Evolutionary conservation across 2,113 vertebrate genomes (phyloP), one percentile per base, ranked within the genome.

Genomic region (Corydoras maculifer): DNA sequence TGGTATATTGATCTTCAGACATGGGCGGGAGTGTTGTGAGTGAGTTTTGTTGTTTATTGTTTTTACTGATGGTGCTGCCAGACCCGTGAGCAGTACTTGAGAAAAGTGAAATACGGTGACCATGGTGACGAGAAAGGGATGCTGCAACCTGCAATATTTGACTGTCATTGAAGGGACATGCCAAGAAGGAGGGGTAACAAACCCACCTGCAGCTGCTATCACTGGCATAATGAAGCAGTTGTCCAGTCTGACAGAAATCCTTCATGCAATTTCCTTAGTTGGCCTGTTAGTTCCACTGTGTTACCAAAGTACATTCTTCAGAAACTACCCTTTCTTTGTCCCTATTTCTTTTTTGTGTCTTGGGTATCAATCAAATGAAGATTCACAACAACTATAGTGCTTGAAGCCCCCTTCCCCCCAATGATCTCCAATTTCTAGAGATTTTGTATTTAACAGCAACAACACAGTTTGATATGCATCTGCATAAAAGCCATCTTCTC

Each of bases 341-440:
- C 15, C 2, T 65, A 4, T 13, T 50, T 65, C 9, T 49, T 18
- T 50, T 43, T 25, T 25, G 18, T 25, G 11, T 51, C 49, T 53
- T 14, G 9, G 11, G 51, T 53, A 2, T 53, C 9, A 53, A 53
- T 53, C 10, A 43, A 43, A 43, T 43, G 35, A 43, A 2, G 35
- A 43, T 43, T 43, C 35, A 43, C 1, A 43, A 4, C 35, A 43
- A 4, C 35, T 43, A 43, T 43, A 43, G 7, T 53, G 51, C 13
- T 14, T 53, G 9, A 53, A 14, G 5, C 51, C 13, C 51, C 9
- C 13, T 5, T 10, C 51, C 51, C 51, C 51, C 51, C 5, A 10
- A 53, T 53, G 51, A 10, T 87, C 85, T 85, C 85, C 84, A 86
- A 86, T 88, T 90, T 87, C 85, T 83, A 82, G 86, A 84, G 77